Conservation (phyloP, 2,113 vertebrate species). For the western clawed frog (Xenopus tropicalis) region DNA sequence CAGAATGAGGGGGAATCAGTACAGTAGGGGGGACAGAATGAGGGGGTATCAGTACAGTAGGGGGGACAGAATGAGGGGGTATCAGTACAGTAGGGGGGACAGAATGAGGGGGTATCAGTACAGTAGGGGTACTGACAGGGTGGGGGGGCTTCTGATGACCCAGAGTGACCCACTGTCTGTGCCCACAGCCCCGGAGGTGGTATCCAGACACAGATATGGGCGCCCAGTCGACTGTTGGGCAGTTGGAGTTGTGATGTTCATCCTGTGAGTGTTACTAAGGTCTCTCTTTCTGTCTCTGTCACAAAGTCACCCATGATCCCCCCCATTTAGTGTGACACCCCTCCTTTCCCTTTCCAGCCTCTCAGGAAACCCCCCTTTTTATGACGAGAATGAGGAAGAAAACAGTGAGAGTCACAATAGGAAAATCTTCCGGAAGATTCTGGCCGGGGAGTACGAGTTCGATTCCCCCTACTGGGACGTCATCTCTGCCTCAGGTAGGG, state of each 20-base stretch:
- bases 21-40: too few relatives aligned
- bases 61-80: too few relatives aligned
- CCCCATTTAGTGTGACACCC: too few relatives aligned
- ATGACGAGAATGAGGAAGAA: conserved; percentile 78
- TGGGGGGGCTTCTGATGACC: neutral
- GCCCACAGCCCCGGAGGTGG: conserved; percentile 73
- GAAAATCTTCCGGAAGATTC: conserved; percentile 80
- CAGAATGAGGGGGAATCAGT: too few relatives aligned
- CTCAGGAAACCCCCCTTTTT: conserved; percentile 81
- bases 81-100: too few relatives aligned
- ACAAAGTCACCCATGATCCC: neutral
- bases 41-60: too few relatives aligned
- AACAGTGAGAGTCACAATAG: conserved; percentile 76
- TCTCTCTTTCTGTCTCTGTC: neutral
- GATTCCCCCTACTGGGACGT: conserved; percentile 81
- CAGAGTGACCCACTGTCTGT: neutral
- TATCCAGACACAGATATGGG: conserved; percentile 76
- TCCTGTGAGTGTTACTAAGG: conserved; percentile 67
- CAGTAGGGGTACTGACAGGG: too few relatives aligned
- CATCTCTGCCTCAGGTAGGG: conserved; percentile 74
- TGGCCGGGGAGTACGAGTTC: conserved; percentile 79
- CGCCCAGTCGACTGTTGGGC: conserved; percentile 83
- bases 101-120: too few relatives aligned
- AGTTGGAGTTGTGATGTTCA: conserved; percentile 79
- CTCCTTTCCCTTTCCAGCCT: conserved; percentile 48